Conservation (phyloP, 2,797 vertebrate genomes). For the Acridotheres tristis region DNA sequence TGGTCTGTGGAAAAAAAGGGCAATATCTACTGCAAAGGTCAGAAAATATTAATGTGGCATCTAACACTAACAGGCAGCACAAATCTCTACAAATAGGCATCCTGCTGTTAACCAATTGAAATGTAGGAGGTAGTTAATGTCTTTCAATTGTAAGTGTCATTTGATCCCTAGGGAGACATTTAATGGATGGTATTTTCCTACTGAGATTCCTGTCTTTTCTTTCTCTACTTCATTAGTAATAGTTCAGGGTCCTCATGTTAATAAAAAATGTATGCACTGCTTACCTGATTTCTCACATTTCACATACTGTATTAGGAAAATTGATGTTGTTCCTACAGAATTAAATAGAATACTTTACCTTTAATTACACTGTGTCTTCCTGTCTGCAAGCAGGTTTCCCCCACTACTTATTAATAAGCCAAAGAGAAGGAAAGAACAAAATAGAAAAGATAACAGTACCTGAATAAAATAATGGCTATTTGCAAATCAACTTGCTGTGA, state of each 20-base stretch:
- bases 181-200: conserved; percentile 30
- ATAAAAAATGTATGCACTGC: conserved; percentile 42
- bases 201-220: neutral
- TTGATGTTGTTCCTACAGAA: neutral
- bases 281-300: conserved; percentile 19
- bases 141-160: conserved; percentile 31
- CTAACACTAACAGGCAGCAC: neutral
- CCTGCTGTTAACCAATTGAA: neutral
- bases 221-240: conserved; percentile 13
- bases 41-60: conserved; percentile 34
- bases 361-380: neutral
- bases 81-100: neutral
- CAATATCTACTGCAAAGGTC: conserved; percentile 56
- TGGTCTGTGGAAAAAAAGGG: neutral
- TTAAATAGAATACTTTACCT: neutral
- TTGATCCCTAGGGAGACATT: conserved; percentile 19
- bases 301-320: neutral
- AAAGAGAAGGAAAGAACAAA: neutral
- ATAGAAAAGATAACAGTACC: neutral
- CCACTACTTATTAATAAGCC: neutral
- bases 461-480: neutral
- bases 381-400: neutral
- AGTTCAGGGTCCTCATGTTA: neutral
- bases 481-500: neutral
- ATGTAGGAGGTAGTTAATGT: neutral